Conservation (phyloP, 2,113 vertebrate species). For the Chlamydotis undulata region DNA sequence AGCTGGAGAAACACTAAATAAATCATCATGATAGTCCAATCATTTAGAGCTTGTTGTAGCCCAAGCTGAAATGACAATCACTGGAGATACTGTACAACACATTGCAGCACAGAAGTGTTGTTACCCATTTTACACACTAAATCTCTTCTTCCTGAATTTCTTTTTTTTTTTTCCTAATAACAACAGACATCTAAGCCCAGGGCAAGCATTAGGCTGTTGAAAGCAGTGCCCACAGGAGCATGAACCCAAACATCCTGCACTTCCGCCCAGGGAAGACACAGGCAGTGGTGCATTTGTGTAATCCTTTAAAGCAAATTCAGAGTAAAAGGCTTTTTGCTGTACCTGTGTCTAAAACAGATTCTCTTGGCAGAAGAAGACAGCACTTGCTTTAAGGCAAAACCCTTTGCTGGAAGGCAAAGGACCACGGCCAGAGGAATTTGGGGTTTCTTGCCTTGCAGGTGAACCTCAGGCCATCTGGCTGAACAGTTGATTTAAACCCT, state of each 20-base stretch:
- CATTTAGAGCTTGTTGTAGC: neutral
- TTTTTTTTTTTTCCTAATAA: neutral
- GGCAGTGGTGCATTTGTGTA: accelerated
- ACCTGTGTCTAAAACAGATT: neutral
- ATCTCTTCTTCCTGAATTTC: neutral
- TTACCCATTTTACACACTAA: neutral
- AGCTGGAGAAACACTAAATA: neutral
- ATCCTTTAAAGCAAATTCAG: neutral
- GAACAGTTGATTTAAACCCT: neutral
- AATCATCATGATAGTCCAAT: neutral
- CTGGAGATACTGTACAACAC: neutral
- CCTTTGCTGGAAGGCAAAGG: neutral
- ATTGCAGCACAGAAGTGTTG: neutral
- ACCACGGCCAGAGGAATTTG: neutral
- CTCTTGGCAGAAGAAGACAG: neutral
- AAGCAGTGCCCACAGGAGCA: neutral
- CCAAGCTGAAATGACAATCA: neutral
- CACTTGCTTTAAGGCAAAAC: neutral
- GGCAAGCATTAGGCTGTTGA: neutral
- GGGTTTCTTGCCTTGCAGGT: neutral
- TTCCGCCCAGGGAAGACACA: neutral
- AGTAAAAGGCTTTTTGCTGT: neutral
- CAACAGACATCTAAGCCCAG: neutral
- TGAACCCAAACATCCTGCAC: neutral
- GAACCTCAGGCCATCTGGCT: neutral